Percentiles rank a stretch among this genome's conserved stretches.
These are phyloP conservation scores for Psittacara wagleri DNA, from an alignment of 2,113 vertebrate species.

Conservation along the genomic window DNA sequence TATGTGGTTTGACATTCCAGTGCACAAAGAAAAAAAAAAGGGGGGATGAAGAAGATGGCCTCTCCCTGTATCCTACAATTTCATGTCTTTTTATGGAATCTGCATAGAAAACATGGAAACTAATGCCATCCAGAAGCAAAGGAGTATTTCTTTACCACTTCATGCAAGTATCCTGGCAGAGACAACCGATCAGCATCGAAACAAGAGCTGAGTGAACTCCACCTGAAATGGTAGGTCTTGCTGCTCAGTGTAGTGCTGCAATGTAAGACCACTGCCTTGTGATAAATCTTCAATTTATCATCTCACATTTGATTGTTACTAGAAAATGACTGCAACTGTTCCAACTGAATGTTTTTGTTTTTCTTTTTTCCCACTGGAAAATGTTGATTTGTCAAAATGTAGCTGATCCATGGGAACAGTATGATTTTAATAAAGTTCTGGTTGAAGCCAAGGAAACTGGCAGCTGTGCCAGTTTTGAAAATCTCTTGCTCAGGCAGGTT, in stretches of 20 bases:
- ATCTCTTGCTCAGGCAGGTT: background rate
- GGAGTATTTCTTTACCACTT: background rate
- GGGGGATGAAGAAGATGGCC: background rate
- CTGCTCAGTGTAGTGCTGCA: background rate
- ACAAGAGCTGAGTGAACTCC: background rate
- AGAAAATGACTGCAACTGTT: background rate
- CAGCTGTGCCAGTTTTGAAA: background rate
- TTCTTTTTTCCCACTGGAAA: conserved; percentile 42
- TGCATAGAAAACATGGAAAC: background rate
- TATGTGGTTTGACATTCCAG: background rate
- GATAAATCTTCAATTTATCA: background rate
- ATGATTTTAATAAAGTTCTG: conserved; percentile 8
- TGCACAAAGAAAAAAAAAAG: background rate
- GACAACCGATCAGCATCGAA: background rate
- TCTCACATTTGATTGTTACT: background rate
- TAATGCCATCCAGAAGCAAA: background rate
- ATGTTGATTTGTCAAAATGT: conserved; percentile 29
- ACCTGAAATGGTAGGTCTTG: background rate
- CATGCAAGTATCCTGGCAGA: background rate
- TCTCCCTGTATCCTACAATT: background rate
- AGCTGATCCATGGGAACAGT: conserved; percentile 2
- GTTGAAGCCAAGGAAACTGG: background rate
- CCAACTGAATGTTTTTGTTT: background rate
- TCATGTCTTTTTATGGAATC: background rate
- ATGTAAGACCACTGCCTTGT: background rate